phyloP scores from a whole-genome alignment of 2,888 invertebrate species.

The Meliscaeva auricollis region DNA sequence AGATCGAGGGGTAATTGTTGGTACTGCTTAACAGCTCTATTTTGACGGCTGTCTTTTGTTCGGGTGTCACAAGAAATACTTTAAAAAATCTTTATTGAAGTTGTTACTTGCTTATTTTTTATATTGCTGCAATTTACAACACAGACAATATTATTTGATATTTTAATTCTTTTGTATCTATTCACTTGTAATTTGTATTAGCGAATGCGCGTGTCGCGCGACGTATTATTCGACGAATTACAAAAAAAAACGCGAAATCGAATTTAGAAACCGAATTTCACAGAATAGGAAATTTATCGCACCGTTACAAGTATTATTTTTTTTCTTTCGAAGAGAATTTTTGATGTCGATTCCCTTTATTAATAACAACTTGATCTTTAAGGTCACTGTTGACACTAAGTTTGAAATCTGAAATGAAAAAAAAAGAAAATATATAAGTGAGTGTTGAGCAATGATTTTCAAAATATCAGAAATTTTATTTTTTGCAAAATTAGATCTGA shows the following conservation, averaged over 20 bases:
- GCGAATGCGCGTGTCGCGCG: constrained; percentile 45
- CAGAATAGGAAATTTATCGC: constrained; percentile 20
- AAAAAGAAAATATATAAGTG: too few species aligned
- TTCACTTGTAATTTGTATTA: constrained; percentile 41
- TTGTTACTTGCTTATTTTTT: neutral
- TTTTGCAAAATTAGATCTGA: too few species aligned
- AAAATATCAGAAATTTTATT: too few species aligned
- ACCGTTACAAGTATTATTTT: constrained; percentile 32
- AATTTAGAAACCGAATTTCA: constrained; percentile 45
- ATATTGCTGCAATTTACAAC: neutral
- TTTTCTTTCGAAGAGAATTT: constrained; percentile 18
- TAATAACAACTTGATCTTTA: neutral
- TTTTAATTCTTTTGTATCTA: constrained; percentile 20
- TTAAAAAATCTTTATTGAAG: constrained; percentile 26
- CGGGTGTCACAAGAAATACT: constrained; percentile 57
- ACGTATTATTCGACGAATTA: constrained; percentile 57
- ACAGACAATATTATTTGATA: too few species aligned
- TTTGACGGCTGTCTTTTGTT: constrained; percentile 81
- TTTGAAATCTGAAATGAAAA: constrained; percentile 40
- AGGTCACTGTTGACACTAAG: neutral
- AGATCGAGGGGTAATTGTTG: constrained; percentile 80
- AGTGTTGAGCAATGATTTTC: too few species aligned
- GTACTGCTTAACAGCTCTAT: constrained; percentile 84
- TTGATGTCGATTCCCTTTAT: constrained; percentile 12
- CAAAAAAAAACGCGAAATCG: constrained; percentile 42